These are phyloP conservation scores for Drosophila persimilis DNA, from an alignment of 1,140 invertebrate species.

Conservation along the genomic window DNA sequence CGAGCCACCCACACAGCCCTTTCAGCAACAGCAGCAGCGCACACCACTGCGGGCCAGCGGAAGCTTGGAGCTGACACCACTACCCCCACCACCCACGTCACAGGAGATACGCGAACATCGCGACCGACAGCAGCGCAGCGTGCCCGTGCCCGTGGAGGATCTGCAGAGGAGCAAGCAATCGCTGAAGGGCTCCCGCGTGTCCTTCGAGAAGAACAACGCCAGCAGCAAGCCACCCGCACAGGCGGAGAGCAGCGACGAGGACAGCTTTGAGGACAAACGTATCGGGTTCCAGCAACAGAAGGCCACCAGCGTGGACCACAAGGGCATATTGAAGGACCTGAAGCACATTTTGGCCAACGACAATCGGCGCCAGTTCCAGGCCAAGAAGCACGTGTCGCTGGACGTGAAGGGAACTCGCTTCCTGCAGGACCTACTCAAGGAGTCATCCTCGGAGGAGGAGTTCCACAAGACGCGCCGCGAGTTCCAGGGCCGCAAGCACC, in stretches of 20 bases:
- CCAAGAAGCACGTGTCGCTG: slow-evolving; percentile 82
- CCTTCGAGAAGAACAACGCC: slow-evolving; percentile 58
- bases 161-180: slow-evolving; percentile 78
- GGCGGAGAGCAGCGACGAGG: slow-evolving; percentile 77
- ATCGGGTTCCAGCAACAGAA: slow-evolving; percentile 80
- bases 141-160: slow-evolving; percentile 45
- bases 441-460: slow-evolving; percentile 81
- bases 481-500: slow-evolving; percentile 81
- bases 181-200: slow-evolving; percentile 77
- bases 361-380: slow-evolving; percentile 79
- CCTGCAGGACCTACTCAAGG: slow-evolving; percentile 75
- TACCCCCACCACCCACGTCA: slow-evolving; percentile 73
- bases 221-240: slow-evolving; percentile 13
- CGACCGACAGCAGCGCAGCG: slow-evolving; percentile 70
- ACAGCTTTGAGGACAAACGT: slow-evolving; percentile 79
- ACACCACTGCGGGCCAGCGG: slow-evolving; percentile 53
- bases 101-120: slow-evolving; percentile 62
- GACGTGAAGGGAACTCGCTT: slow-evolving; percentile 77
- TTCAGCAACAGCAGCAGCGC: slow-evolving; percentile 34
- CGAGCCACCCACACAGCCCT: slow-evolving; percentile 57
- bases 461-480: slow-evolving; percentile 78
- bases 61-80: slow-evolving; percentile 64
- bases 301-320: slow-evolving; percentile 80
- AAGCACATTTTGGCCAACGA: slow-evolving; percentile 74
- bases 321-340: slow-evolving; percentile 82